These are phyloP conservation scores for Drosophila persimilis DNA, from an alignment of 1,140 invertebrate genomes.

Conservation along the genomic window DNA sequence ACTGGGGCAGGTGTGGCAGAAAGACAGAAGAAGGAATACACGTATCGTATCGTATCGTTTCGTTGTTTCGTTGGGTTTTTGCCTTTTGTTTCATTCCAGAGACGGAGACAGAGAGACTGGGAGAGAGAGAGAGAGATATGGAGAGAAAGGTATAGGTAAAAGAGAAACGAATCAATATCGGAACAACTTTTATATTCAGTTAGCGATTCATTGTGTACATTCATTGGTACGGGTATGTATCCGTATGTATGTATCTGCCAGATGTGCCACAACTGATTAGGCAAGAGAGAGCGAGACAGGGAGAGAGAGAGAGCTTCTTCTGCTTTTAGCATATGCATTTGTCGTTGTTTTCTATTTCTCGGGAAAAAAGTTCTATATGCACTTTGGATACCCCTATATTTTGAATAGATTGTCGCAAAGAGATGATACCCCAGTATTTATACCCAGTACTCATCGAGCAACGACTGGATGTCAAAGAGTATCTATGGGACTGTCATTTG, in stretches of 20 bases:
- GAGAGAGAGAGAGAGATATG: constrained; percentile 8
- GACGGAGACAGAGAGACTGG: constrained; percentile 3
- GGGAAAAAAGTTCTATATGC: no score
- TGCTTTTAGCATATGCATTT: constrained; percentile 7
- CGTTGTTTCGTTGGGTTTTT: constrained; percentile 35
- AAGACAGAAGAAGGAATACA: constrained; percentile 13
- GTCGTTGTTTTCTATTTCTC: no score
- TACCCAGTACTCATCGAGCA: no score
- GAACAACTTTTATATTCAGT: constrained; percentile 41
- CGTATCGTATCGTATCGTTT: constrained; percentile 21
- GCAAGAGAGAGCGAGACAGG: neutral
- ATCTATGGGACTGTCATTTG: no score
- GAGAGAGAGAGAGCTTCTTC: constrained; percentile 8
- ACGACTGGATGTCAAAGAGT: no score
- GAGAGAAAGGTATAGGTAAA: neutral
- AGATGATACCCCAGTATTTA: no score
- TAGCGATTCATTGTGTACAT: constrained; percentile 16
- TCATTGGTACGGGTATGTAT: no score
- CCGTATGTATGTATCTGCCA: constrained; percentile 13
- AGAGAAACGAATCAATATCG: constrained; percentile 38
- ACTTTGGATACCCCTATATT: no score
- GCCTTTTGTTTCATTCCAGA: constrained; percentile 42
- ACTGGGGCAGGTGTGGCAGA: constrained; percentile 64
- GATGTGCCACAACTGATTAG: constrained; percentile 42
- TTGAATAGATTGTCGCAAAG: no score